These are phyloP conservation scores for Chelonia mydas DNA, from an alignment of 2,797 vertebrate genomes.

Conservation along the genomic window DNA sequence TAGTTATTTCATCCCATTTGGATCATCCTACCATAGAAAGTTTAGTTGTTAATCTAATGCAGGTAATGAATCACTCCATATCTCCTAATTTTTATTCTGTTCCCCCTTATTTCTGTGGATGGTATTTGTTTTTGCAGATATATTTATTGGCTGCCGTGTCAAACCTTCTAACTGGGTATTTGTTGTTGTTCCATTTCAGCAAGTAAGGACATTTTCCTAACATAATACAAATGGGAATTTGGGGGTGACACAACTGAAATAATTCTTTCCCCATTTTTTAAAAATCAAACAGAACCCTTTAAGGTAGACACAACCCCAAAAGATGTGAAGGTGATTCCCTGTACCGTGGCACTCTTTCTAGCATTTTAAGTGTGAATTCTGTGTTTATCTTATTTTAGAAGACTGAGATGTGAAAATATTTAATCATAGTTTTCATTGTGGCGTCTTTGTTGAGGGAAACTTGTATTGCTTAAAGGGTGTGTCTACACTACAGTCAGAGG, in stretches of 20 bases:
- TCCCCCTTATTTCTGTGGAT: slow-evolving; percentile 20
- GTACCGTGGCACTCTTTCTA: neutral
- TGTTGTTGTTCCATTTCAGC: neutral
- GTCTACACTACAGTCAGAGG: no score
- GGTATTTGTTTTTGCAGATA: slow-evolving; percentile 48
- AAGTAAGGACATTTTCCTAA: slow-evolving; percentile 5
- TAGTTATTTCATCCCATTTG: slow-evolving; percentile 47
- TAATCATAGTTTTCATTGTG: slow-evolving; percentile 1
- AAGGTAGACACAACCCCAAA: neutral
- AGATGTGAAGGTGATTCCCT: neutral
- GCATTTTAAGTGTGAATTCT: neutral
- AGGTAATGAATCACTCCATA: slow-evolving; percentile 19
- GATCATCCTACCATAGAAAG: slow-evolving; percentile 42
- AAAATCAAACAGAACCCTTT: neutral
- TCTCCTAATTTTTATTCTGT: slow-evolving; percentile 18
- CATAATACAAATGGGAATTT: neutral
- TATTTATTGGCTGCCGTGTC: slow-evolving; percentile 40
- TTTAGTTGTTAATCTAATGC: slow-evolving; percentile 38
- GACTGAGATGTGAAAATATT: neutral
- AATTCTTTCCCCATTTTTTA: neutral
- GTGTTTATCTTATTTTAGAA: neutral
- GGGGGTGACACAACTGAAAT: neutral
- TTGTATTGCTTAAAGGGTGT: neutral
- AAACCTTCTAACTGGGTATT: slow-evolving; percentile 50
- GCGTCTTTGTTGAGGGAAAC: neutral